Evolutionary conservation across 2,113 vertebrate species (phyloP), one percentile per base, ranked within the genome.

Genomic region (Sakesphorus luctuosus): DNA sequence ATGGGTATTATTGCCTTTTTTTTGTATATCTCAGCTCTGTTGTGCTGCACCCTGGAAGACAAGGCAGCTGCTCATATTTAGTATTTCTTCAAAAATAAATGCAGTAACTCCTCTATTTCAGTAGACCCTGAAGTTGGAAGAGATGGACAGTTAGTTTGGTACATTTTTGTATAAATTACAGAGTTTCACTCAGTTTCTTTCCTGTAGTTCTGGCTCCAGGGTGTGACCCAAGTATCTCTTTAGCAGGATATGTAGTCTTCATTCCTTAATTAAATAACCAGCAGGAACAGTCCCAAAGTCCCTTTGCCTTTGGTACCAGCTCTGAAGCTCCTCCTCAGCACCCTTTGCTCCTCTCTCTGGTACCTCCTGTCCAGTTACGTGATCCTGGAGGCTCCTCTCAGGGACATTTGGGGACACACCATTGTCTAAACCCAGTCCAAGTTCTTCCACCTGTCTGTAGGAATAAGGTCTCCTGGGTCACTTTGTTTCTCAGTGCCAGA

Each of bases 361-460:
- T 3, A 23, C 33, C 56, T n/a, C 56, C 56, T 23, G 56, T 59
- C 33, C 5, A 0, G n/a, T 43, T 55, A 7, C 0, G 1, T 18
- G 63, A 29, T 28, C 36, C 38, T 28, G 72, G 76, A 36, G 25
- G 4, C 16, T 25, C n/a, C 50, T 76, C 43, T 49, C 49, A 47
- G 58, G 46, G 61, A 61, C 4, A 9, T 38, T 13, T 67, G 62
- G 71, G 63, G 59, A 78, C 75, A 15, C 29, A 29, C 11, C 14
- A 4, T 75, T 52, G 35, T 24, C 75, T 63, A 18, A 33, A 80
- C 8, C 29, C 49, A 53, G n/a, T 44, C 61, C 2, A 38, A 87
- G 55, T n/a, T 79, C 18, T 65, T 13, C 73, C 24, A 13, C 73
- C 23, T 12, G 12, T 15, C 74, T 56, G 6, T 5, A 11, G 15